A percentile compares a stretch with the other conserved stretches of the same genome.
These are phyloP conservation scores for Euura lappo DNA, from an alignment of 1,140 invertebrate species.

Conservation along the genomic window DNA sequence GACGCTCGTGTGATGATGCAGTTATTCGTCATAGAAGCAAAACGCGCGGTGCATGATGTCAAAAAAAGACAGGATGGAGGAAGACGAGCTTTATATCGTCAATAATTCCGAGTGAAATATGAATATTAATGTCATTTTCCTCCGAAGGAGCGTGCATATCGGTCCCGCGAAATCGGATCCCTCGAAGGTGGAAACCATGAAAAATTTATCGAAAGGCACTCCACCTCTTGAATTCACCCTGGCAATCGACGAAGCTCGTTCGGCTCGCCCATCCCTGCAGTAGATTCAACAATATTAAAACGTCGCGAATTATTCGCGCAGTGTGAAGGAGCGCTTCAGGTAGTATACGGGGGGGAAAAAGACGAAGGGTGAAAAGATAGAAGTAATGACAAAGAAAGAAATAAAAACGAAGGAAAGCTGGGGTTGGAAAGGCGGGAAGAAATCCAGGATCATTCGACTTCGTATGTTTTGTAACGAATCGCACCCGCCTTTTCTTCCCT, in stretches of 20 bases:
- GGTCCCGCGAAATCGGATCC: neutral
- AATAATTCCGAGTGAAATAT: conserved; percentile 1
- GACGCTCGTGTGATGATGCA: neutral
- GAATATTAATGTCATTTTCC: conserved; percentile 3
- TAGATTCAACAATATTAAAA: neutral
- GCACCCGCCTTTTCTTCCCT: neutral
- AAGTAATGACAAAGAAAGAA: too few relatives aligned
- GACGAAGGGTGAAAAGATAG: too few relatives aligned
- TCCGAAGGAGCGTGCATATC: neutral
- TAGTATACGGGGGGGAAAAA: too few relatives aligned
- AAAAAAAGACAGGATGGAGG: neutral
- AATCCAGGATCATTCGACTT: neutral
- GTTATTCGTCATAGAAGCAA: neutral
- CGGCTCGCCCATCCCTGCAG: neutral
- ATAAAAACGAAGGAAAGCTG: neutral
- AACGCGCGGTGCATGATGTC: neutral
- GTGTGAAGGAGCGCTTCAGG: neutral
- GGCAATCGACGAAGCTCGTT: conserved; percentile 4
- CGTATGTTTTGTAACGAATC: neutral
- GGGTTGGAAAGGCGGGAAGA: neutral
- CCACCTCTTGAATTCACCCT: neutral
- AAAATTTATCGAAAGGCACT: neutral
- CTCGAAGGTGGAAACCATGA: neutral
- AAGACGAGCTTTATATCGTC: conserved; percentile 2
- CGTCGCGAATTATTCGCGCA: conserved; percentile 1